These are phyloP conservation scores for Zaprionus lineosus DNA, from an alignment of 2,888 invertebrate genomes.

Conservation along the genomic window DNA sequence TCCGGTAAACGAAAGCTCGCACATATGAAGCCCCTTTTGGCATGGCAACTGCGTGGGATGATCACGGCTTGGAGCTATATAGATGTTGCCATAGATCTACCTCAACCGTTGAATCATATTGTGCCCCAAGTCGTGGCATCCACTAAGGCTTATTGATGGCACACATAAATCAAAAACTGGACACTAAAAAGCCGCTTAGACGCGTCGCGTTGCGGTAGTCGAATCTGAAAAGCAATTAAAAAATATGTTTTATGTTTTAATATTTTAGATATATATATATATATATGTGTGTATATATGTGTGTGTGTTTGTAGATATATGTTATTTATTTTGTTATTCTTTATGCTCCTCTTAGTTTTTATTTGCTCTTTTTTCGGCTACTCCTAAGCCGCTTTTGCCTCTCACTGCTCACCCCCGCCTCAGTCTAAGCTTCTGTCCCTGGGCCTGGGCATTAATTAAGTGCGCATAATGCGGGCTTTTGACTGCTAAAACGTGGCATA, in stretches of 20 bases:
- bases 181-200: conserved; percentile 55
- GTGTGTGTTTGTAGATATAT: too few relatives aligned
- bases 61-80: conserved; percentile 6
- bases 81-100: conserved; percentile 13
- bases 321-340: conserved; percentile 25
- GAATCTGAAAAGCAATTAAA: conserved; percentile 70
- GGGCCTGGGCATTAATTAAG: conserved; percentile 67
- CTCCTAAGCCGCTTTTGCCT: conserved; percentile 51
- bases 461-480: conserved; percentile 78
- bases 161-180: conserved; percentile 41
- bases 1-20: conserved; percentile 24
- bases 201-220: conserved; percentile 38
- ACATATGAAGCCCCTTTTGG: too few relatives aligned
- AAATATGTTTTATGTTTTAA: conserved; percentile 64
- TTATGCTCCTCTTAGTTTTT: conserved; percentile 16
- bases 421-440: not conserved
- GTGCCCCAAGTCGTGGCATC: conserved; percentile 1
- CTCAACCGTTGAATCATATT: conserved; percentile 53
- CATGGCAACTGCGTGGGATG: not conserved
- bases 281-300: too few relatives aligned
- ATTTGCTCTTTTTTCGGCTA: conserved; percentile 23
- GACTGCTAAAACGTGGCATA: conserved; percentile 73
- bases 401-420: conserved; percentile 36
- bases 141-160: conserved; percentile 20
- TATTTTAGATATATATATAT: too few relatives aligned